Evolutionary conservation across 2,113 vertebrate species (phyloP).

Genomic region (Cyanistes caeruleus): DNA sequence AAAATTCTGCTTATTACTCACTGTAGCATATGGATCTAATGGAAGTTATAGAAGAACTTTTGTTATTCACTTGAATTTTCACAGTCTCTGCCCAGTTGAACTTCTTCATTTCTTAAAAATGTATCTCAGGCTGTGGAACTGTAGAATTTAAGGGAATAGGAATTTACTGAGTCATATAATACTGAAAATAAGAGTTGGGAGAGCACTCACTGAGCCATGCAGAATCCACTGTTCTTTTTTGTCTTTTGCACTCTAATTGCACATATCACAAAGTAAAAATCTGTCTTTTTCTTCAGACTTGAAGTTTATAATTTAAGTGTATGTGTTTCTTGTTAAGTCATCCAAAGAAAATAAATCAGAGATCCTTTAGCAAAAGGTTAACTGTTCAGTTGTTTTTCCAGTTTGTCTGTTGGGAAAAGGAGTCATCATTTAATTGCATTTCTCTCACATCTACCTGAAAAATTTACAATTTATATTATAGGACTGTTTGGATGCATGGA

Average conservation of each 20-base stretch:
- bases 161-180: constrained; percentile 23
- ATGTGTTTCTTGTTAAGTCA: not conserved
- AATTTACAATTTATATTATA: not conserved
- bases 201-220: not conserved
- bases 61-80: not conserved
- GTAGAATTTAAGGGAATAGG: constrained; percentile 3
- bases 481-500: not conserved
- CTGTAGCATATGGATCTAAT: constrained; percentile 7
- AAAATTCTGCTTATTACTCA: constrained; percentile 17
- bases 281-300: not conserved
- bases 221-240: not conserved
- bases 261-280: not conserved
- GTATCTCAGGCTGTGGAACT: not conserved
- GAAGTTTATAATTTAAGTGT: not conserved
- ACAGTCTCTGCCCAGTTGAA: not conserved
- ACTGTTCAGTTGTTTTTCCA: not conserved
- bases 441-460: not conserved
- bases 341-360: not conserved
- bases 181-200: not conserved
- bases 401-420: not conserved
- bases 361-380: not conserved
- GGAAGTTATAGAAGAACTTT: not conserved
- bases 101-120: not conserved
- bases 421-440: not conserved
- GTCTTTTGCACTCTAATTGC: not conserved